These are phyloP conservation scores for Nomada lathburiana DNA, from an alignment of 2,888 invertebrate genomes.

Conservation along the genomic window DNA sequence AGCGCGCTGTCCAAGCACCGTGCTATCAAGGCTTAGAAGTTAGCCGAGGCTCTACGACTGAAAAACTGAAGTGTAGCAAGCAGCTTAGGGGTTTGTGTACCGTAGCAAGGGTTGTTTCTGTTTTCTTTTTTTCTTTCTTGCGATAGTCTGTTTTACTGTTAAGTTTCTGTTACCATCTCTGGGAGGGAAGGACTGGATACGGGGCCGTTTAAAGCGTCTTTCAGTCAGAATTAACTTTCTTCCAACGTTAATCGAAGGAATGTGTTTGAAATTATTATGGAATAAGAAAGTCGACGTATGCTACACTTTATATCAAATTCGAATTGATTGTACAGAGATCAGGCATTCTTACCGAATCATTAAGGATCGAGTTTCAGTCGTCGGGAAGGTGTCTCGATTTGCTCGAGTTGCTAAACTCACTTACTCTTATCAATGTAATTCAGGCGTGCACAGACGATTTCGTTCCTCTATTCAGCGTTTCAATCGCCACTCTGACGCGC, in stretches of 20 bases:
- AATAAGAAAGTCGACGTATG: no score
- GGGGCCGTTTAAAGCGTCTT: background rate
- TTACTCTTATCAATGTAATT: constrained; percentile 27
- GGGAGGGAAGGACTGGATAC: background rate
- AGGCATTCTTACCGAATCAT: constrained; percentile 15
- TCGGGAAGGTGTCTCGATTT: constrained; percentile 25
- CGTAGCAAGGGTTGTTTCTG: constrained; percentile 25
- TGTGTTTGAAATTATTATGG: no score
- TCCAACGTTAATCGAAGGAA: no score
- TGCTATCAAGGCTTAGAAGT: constrained; percentile 34
- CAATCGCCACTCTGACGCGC: background rate
- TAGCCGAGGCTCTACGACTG: background rate
- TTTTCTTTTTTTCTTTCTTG: background rate
- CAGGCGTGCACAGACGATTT: constrained; percentile 1
- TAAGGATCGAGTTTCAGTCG: constrained; percentile 48
- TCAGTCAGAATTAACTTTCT: background rate
- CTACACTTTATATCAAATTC: no score
- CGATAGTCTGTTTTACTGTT: constrained; percentile 4
- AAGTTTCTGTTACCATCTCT: background rate
- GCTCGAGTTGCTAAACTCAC: no score
- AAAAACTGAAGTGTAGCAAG: constrained; percentile 5
- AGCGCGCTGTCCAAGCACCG: constrained; percentile 23
- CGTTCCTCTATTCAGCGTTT: constrained; percentile 7
- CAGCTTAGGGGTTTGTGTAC: constrained; percentile 28
- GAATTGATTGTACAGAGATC: background rate